Conservation (phyloP, 2,797 vertebrate species). For the Apogon hyalosoma region DNA sequence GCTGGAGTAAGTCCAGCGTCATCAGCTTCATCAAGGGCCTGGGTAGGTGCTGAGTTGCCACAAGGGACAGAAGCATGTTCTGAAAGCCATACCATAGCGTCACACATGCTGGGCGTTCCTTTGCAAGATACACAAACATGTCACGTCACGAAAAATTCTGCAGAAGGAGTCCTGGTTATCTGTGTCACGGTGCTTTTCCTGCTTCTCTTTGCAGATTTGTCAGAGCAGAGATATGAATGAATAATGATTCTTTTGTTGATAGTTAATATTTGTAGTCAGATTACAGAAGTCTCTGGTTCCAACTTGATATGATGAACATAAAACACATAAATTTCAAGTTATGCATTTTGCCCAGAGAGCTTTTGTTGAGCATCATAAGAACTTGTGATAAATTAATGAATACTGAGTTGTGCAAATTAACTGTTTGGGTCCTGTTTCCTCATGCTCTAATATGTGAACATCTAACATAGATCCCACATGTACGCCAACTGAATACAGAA, state of each 20-base stretch:
- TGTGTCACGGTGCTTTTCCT: neutral
- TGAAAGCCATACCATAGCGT: slow-evolving; percentile 37
- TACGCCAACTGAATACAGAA: no score
- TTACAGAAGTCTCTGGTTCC: slow-evolving; percentile 9
- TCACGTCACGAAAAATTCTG: slow-evolving; percentile 42
- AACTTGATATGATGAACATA: slow-evolving; percentile 5
- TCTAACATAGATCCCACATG: no score
- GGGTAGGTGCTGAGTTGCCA: slow-evolving; percentile 80
- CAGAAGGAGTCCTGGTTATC: slow-evolving; percentile 10
- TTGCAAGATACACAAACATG: slow-evolving; percentile 10
- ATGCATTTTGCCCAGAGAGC: no score
- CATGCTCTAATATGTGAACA: no score
- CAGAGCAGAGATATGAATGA: slow-evolving; percentile 1
- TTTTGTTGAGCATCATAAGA: no score
- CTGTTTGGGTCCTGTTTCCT: no score
- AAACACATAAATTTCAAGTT: slow-evolving; percentile 3
- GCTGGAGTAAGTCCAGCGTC: slow-evolving; percentile 94
- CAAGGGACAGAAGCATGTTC: slow-evolving; percentile 42
- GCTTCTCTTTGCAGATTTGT: slow-evolving; percentile 17
- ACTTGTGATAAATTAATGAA: no score
- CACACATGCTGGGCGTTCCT: slow-evolving; percentile 58
- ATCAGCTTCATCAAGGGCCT: slow-evolving; percentile 95
- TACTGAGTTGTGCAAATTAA: no score
- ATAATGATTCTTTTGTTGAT: slow-evolving; percentile 17
- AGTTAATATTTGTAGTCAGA: slow-evolving; percentile 7